Conservation (phyloP, 2,797 vertebrate species). For the Moxostoma hubbsi region DNA sequence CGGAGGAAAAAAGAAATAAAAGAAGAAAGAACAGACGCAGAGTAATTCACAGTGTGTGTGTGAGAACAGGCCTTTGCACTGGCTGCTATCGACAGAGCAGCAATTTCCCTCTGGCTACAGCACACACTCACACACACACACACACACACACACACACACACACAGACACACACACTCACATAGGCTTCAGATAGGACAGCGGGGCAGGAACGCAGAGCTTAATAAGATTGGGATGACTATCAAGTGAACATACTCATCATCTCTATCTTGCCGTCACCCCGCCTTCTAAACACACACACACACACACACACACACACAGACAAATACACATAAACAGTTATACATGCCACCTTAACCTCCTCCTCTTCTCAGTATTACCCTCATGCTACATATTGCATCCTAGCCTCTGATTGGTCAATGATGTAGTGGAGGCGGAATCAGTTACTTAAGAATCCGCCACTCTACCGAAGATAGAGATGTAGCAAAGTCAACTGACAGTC, state of each 20-base stretch:
- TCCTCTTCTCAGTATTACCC: constrained; percentile 65
- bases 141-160: constrained; percentile 26
- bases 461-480: not conserved
- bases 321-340: constrained; percentile 45
- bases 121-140: constrained; percentile 18
- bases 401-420: constrained; percentile 66
- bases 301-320: constrained; percentile 44
- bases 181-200: constrained; percentile 34
- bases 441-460: constrained; percentile 3
- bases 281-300: constrained; percentile 21
- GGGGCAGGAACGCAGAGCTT: constrained; percentile 67
- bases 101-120: constrained; percentile 47
- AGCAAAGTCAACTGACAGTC: constrained; percentile 43
- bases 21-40: constrained; percentile 36
- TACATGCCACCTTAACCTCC: constrained; percentile 51
- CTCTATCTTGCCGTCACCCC: constrained; percentile 47
- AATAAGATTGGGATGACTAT: constrained; percentile 83
- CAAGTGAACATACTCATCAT: constrained; percentile 65
- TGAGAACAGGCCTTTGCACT: constrained; percentile 36
- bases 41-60: constrained; percentile 36
- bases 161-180: constrained; percentile 25
- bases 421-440: constrained; percentile 13
- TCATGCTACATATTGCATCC: constrained; percentile 68
- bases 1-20: constrained; percentile 34
- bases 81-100: constrained; percentile 42